Base-by-base conservation (phyloP, 2,888 invertebrate species). In the Zygaena filipendulae region DNA sequence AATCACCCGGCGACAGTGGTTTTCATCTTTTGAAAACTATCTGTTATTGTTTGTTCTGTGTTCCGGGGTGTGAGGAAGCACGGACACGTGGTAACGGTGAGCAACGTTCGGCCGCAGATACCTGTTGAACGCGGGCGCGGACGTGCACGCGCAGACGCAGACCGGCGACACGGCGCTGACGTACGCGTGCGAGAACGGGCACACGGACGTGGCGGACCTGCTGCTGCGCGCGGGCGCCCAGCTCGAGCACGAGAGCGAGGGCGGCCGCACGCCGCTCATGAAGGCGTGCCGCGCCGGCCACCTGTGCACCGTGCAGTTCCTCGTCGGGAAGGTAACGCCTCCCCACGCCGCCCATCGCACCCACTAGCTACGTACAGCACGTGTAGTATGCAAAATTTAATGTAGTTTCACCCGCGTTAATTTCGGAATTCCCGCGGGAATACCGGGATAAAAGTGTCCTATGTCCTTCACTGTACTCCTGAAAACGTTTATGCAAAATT, bases 111-210 rank as follows among this genome's bases (percentile, higher is more conserved):
- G n/a, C n/a, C n/a, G n/a, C 47, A 77, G 75, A 33, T 95, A 91
- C 70, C 83, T 95, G 26, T 66, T 95, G 35, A 89, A 90, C 62
- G 87, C 88, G 45, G 87, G 88, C 47, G 95, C 96, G 29, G 91
- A 94, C 74, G 95, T 96, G 33, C 91, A 95, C 71, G 95, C 96
- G 11, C 91, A 91, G 72, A 97, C 97, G 18, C 94, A 93, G 66
- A 95, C 96, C 21, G 93, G 94, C 35, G 96, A 97, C 69, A 96
- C 96, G 33, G 96, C 98, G 29, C 82, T 99, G 35, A 97, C 96
- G 32, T 97, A 97, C 80, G 97, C 98, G 29, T 96, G 96, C 75
- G 98, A 98, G 81, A 98, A 97, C 81, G 98, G 98, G 0, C 97
- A 98, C 77, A 96, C 96, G 1, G 96, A 97, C 77, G 96, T 98